Base-by-base conservation (phyloP, 2,113 vertebrate species). In the Coracopsis vasa region DNA sequence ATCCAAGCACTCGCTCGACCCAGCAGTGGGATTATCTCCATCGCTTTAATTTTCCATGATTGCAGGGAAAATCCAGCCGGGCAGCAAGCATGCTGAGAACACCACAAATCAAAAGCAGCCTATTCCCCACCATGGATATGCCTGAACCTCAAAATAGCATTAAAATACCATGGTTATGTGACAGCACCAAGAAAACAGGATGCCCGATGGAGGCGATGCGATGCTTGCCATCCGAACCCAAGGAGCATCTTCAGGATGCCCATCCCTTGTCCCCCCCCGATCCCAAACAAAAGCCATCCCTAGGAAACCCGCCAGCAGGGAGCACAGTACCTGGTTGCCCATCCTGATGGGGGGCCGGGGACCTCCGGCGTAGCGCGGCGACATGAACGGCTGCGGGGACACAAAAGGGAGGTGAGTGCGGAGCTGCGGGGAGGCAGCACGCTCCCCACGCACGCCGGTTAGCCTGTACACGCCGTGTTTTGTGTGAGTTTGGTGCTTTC, bases 291-390 rank as follows among this genome's bases (percentile, higher is more conserved):
- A 31, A 90, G 37, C 42, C 31, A 53, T 2, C 16, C 84, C 56
- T 1, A 5, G 47, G 74, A 74, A 70, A 81, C 16, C 3, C 6
- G 1, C 44, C 13, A 29, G 33, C 56, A 58, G 13, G 91, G 90
- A 83, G 92, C 23, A 33, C 97, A 64, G 73, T 98, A 99, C 99
- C 99, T 99, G 99, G 98, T 98, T 99, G 96, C 98, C 98, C 99
- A 99, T 99, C 98, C 99, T 98, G 98, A 99, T 99, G 86, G 99
- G 99, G 91, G 99, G 99, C 98, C 99, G 98, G 88, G 99, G 99
- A 92, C 99, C 99, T 97, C 99, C 99, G 75, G 99, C 99, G 28
- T 99, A 99, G 95, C 99, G 98, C 75, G 99, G 99, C 24, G 99
- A 99, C 99, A 99, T 99, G 98, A 99, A 99, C 92, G 99, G 99